Conservation (phyloP, 2,888 invertebrate species). For the Eretmocerus hayati region DNA sequence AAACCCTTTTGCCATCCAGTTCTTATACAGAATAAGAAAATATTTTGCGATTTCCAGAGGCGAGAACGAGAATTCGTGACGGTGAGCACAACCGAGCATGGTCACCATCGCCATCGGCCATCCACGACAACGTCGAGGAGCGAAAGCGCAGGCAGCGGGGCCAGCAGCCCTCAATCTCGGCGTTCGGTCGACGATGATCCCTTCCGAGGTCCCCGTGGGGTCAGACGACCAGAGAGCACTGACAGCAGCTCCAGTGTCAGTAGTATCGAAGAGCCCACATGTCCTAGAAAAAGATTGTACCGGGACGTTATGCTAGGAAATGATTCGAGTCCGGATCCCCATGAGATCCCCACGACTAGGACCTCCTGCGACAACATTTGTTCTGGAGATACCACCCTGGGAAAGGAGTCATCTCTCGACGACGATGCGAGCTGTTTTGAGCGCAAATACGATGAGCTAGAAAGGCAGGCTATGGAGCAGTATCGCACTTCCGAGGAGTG, state of each 20-base stretch:
- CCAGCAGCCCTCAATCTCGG: no score
- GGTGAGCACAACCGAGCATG: constrained; percentile 3
- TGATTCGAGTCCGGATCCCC: neutral
- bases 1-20: no score
- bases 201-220: no score
- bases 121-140: neutral
- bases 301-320: no score
- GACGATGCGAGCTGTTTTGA: constrained; percentile 31
- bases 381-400: constrained; percentile 46
- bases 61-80: constrained; percentile 17
- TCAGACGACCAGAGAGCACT: no score
- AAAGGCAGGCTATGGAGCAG: constrained; percentile 62
- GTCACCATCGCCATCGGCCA: neutral
- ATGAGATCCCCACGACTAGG: neutral
- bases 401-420: neutral
- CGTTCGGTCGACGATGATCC: constrained; percentile 3
- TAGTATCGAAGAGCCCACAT: no score
- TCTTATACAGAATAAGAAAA: no score
- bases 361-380: no score
- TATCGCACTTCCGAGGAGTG: constrained; percentile 49
- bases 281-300: no score
- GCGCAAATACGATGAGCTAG: constrained; percentile 50
- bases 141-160: neutral
- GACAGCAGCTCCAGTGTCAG: no score
- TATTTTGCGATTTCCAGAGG: no score